A percentile compares a stretch with the other conserved stretches of the same genome.
These are phyloP conservation scores for Ectropis grisescens DNA, from an alignment of 1,140 invertebrate species.

Conservation along the genomic window DNA sequence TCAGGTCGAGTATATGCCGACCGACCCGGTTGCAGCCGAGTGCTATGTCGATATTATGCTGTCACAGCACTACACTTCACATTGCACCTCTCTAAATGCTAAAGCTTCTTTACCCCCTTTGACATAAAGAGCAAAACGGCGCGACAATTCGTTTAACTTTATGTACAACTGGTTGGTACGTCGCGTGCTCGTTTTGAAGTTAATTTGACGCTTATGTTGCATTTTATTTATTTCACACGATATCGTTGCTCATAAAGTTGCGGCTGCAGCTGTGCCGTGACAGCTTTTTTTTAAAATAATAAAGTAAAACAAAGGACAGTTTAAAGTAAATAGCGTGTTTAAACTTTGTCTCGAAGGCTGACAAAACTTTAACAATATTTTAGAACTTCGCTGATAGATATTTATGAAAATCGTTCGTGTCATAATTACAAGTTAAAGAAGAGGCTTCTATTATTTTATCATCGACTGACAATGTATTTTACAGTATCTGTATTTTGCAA, in stretches of 20 bases:
- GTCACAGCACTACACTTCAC: conserved; percentile 22
- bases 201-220: conserved; percentile 27
- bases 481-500: too few relatives aligned
- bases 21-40: conserved; percentile 17
- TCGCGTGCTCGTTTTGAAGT: conserved; percentile 18
- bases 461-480: too few relatives aligned
- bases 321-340: too few relatives aligned
- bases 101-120: conserved; percentile 3
- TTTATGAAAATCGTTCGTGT: too few relatives aligned
- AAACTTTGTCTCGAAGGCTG: too few relatives aligned
- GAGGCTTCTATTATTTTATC: too few relatives aligned
- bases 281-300: too few relatives aligned
- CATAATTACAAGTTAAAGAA: too few relatives aligned
- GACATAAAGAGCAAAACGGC: conserved; percentile 13
- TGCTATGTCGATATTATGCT: conserved; percentile 37
- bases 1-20: conserved; percentile 24
- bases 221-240: conserved; percentile 18
- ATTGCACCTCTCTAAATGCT: conserved; percentile 6
- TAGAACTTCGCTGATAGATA: too few relatives aligned
- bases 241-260: conserved; percentile 23
- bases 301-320: too few relatives aligned
- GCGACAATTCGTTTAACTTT: conserved; percentile 5
- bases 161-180: conserved; percentile 10
- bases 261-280: conserved; percentile 10
- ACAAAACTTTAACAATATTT: too few relatives aligned